Conservation (phyloP, 2,888 invertebrate species). For the Diarsia rubi region DNA sequence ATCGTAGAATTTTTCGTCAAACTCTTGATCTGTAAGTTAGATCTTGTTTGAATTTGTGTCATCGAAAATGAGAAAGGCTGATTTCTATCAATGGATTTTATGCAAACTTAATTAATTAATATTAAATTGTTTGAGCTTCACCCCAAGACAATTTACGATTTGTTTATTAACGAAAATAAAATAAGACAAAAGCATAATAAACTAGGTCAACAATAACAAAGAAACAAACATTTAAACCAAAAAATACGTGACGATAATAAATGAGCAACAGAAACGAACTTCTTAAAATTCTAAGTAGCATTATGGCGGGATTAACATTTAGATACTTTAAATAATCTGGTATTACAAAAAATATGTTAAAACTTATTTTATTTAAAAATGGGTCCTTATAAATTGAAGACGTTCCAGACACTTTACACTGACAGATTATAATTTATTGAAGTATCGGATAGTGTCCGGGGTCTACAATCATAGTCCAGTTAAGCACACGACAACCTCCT, state of each 20-base stretch:
- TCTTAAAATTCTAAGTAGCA: constrained; percentile 22
- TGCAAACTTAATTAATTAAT: neutral
- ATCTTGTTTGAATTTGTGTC: neutral
- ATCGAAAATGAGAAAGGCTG: neutral
- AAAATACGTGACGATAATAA: constrained; percentile 42
- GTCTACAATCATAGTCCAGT: neutral
- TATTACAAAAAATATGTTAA: neutral
- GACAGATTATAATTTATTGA: neutral
- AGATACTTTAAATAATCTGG: neutral
- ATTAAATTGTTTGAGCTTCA: neutral
- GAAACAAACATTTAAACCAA: constrained; percentile 31
- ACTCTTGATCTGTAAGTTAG: neutral
- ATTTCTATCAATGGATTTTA: neutral
- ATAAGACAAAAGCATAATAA: neutral
- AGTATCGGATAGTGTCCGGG: neutral
- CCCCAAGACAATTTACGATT: neutral
- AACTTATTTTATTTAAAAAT: neutral
- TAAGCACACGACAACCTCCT: neutral
- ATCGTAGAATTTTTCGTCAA: neutral
- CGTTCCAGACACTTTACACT: neutral
- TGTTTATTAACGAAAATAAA: constrained; percentile 13
- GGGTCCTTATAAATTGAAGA: neutral
- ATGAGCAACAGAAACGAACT: constrained; percentile 11
- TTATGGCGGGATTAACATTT: constrained; percentile 17
- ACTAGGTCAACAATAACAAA: constrained; percentile 26